phyloP scores from a whole-genome alignment of 2,113 vertebrate species.

The Aspidoscelis tigris region DNA sequence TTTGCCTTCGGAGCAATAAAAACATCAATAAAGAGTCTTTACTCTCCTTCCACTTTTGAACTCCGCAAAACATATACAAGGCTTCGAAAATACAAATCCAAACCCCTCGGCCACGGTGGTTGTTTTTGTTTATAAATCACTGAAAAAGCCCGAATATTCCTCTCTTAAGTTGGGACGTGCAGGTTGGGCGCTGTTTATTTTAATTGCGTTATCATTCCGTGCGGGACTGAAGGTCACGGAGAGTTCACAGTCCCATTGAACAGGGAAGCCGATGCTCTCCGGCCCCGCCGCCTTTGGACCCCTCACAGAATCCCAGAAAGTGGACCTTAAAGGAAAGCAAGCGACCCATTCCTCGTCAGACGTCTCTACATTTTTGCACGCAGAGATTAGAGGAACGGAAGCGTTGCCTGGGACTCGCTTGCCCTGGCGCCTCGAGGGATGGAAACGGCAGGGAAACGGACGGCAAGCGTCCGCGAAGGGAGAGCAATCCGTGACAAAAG shows the following conservation, averaged over 20 bases:
- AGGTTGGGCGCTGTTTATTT: conserved; percentile 17
- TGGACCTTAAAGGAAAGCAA: background rate
- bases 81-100: background rate
- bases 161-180: background rate
- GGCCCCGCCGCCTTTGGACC: too few species aligned
- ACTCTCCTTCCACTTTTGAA: background rate
- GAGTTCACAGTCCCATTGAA: conserved; percentile 24
- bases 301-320: background rate
- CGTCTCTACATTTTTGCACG: background rate
- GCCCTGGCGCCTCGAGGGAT: background rate
- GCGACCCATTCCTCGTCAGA: background rate
- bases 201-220: conserved; percentile 5
- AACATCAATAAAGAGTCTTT: background rate
- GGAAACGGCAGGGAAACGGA: background rate
- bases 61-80: background rate
- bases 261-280: background rate
- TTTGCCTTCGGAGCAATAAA: accelerated
- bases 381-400: background rate
- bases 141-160: background rate
- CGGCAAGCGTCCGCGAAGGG: too few species aligned
- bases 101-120: background rate
- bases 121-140: too few species aligned
- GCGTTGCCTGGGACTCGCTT: background rate
- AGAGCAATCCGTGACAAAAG: too few species aligned
- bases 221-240: conserved; percentile 23